A percentile compares a stretch with the other conserved stretches of the same genome.
Conservation (phyloP, 2,113 vertebrate species). For the Cyphomyrus discorhynchus region DNA sequence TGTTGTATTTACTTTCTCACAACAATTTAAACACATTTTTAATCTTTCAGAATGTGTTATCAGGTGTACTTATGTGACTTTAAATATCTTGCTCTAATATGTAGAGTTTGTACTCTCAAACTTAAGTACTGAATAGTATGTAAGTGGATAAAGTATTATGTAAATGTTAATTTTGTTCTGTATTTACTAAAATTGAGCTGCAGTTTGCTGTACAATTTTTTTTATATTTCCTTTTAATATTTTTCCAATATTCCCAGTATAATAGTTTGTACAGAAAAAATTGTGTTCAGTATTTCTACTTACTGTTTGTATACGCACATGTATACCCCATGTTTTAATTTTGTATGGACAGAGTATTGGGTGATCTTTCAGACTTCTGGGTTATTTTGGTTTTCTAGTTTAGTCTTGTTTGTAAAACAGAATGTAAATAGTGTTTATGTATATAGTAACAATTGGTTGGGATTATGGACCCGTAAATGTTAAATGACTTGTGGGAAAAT, state of each 20-base stretch:
- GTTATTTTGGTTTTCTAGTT: neutral
- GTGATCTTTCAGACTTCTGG: neutral
- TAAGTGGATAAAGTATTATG: constrained; percentile 11
- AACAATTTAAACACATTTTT: neutral
- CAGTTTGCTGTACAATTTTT: neutral
- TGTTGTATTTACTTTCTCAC: neutral
- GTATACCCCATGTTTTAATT: constrained; percentile 29
- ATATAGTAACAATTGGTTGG: neutral
- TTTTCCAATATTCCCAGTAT: constrained; percentile 3
- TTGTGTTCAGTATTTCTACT: neutral
- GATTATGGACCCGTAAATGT: neutral
- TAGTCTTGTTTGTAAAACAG: neutral
- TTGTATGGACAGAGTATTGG: constrained; percentile 15
- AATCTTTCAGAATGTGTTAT: neutral
- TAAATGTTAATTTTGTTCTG: neutral
- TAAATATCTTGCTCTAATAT: neutral
- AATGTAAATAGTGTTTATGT: neutral
- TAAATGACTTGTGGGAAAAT: neutral
- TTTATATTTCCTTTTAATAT: neutral
- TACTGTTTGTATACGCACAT: neutral
- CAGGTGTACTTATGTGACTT: constrained; percentile 15
- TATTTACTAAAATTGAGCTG: neutral
- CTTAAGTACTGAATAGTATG: neutral
- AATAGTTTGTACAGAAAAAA: neutral
- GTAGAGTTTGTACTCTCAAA: neutral